These are phyloP conservation scores for Drosophila sp. DNA, from an alignment of 1,140 invertebrate species.

Conservation along the genomic window DNA sequence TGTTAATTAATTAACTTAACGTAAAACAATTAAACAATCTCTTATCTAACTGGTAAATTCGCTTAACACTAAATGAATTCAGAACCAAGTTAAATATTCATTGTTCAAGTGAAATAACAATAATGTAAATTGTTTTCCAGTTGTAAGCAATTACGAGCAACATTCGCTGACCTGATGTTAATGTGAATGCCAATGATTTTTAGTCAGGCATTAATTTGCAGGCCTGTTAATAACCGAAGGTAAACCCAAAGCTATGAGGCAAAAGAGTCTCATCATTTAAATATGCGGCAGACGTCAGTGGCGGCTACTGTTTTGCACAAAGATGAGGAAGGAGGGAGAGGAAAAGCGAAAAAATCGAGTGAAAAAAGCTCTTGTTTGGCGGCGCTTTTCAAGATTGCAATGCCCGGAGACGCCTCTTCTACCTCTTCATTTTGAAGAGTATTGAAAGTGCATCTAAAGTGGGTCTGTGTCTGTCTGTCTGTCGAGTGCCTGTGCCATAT, in stretches of 20 bases:
- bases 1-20: conserved; percentile 4
- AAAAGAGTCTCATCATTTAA: conserved; percentile 48
- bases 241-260: conserved; percentile 17
- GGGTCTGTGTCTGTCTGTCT: neutral
- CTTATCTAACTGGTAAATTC: neutral
- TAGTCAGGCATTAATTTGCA: conserved; percentile 24
- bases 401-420: conserved; percentile 28
- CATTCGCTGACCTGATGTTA: conserved; percentile 18
- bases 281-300: conserved; percentile 43
- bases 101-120: conserved; percentile 3
- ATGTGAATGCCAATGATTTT: conserved; percentile 33
- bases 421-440: neutral
- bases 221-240: conserved; percentile 9
- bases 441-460: conserved; percentile 46
- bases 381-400: conserved; percentile 42
- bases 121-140: neutral
- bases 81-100: neutral
- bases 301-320: conserved; percentile 34
- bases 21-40: neutral
- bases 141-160: conserved; percentile 19
- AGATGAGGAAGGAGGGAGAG: too few relatives aligned
- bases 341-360: neutral
- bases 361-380: conserved; percentile 35
- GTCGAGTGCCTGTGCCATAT: conserved; percentile 33
- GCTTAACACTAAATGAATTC: neutral